Conservation (phyloP, 2,113 vertebrate species). For the Gadus chalcogrammus region DNA sequence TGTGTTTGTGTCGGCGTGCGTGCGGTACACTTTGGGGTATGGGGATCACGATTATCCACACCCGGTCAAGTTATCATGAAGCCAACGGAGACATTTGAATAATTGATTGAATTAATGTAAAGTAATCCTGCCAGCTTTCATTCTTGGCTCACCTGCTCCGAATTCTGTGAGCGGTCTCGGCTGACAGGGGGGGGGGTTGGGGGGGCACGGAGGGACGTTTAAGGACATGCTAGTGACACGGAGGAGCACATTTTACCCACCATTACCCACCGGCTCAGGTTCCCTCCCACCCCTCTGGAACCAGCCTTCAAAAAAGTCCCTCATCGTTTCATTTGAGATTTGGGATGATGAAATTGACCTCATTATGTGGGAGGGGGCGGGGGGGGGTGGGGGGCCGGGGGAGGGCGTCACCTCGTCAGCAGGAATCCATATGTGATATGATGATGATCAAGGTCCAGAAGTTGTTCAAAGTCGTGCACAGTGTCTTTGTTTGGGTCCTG, state of each 20-base stretch:
- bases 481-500: background rate
- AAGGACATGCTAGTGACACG: conserved; percentile 65
- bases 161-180: conserved; percentile 55
- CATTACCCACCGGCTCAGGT: conserved; percentile 57
- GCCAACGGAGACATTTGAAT: conserved; percentile 70
- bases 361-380: conserved; percentile 6
- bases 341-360: background rate
- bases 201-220: conserved; percentile 59
- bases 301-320: background rate
- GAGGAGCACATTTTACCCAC: conserved; percentile 63
- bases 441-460: conserved; percentile 41
- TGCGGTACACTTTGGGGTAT: background rate
- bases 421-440: background rate
- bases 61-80: conserved; percentile 57
- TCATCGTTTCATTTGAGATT: conserved; percentile 1
- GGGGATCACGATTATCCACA: conserved; percentile 51
- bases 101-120: conserved; percentile 80
- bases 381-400: background rate
- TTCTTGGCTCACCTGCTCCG: conserved; percentile 65
- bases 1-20: background rate
- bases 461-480: conserved; percentile 42
- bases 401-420: background rate
- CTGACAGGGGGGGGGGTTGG: conserved; percentile 49
- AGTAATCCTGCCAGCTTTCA: conserved; percentile 73
- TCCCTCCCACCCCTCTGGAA: conserved; percentile 41